These are phyloP conservation scores for Coenobita brevimanus DNA, from an alignment of 1,140 invertebrate genomes.

Conservation along the genomic window DNA sequence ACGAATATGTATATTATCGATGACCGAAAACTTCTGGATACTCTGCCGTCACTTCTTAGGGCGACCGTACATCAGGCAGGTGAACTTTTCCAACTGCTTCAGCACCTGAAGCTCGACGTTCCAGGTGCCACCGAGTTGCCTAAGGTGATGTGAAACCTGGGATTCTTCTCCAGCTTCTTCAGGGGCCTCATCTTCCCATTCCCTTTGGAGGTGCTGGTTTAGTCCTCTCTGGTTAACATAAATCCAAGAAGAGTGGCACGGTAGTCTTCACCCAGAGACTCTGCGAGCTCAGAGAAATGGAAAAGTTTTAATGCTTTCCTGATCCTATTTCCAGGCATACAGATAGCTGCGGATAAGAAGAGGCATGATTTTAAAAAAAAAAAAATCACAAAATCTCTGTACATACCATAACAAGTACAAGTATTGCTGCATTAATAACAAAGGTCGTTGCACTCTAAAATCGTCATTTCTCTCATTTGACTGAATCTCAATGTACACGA, in stretches of 20 bases:
- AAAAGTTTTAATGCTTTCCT: neutral
- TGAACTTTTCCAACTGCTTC: slow-evolving; percentile 9
- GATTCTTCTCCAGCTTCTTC: slow-evolving; percentile 15
- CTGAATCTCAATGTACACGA: too few species aligned
- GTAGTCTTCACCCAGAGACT: neutral
- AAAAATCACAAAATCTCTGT: too few species aligned
- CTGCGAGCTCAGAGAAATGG: too few species aligned
- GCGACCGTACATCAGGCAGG: neutral
- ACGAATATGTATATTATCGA: too few species aligned
- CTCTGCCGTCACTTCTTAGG: too few species aligned
- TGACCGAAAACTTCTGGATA: too few species aligned
- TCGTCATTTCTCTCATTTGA: too few species aligned
- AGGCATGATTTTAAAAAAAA: too few species aligned
- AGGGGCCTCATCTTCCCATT: slow-evolving; percentile 8
- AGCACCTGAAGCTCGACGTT: neutral
- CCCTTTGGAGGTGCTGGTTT: slow-evolving; percentile 14
- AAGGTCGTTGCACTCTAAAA: too few species aligned
- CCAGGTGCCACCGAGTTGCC: slow-evolving; percentile 5
- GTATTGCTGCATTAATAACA: too few species aligned
- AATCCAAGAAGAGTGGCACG: slow-evolving; percentile 21
- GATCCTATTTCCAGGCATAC: neutral
- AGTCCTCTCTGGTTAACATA: slow-evolving; percentile 8
- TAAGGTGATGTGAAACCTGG: slow-evolving; percentile 11
- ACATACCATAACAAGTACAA: too few species aligned
- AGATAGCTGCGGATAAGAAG: too few species aligned